Evolutionary conservation across 2,888 invertebrate species (phyloP).

Genomic region (Hyposoter dolosus): DNA sequence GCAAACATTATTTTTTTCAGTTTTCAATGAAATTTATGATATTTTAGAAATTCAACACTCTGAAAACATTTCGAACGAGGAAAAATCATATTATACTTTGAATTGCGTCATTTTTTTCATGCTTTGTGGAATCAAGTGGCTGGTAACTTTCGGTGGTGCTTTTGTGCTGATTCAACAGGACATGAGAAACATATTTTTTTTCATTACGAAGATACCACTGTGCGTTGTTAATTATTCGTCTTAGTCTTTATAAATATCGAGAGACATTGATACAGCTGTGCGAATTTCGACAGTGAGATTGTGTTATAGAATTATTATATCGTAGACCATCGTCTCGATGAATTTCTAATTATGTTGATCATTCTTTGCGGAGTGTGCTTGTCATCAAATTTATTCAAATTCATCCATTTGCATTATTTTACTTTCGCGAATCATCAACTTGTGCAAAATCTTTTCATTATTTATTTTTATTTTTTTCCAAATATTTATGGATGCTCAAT

Average conservation of each 20-base stretch:
- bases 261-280: slow-evolving; percentile 46
- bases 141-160: neutral
- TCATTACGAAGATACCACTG: neutral
- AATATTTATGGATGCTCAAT: neutral
- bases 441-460: neutral
- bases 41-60: neutral
- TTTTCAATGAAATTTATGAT: neutral
- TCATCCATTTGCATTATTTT: neutral
- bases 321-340: slow-evolving; percentile 15
- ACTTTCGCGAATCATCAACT: neutral
- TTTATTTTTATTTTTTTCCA: neutral
- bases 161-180: neutral
- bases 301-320: slow-evolving; percentile 26
- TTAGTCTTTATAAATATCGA: slow-evolving; percentile 15
- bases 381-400: neutral
- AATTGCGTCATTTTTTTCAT: slow-evolving; percentile 6
- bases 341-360: slow-evolving; percentile 30
- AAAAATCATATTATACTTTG: neutral
- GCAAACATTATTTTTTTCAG: neutral
- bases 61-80: neutral
- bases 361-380: neutral
- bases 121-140: slow-evolving; percentile 8
- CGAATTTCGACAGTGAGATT: slow-evolving; percentile 22
- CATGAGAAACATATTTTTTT: neutral
- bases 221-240: neutral